Conservation (phyloP, 2,888 invertebrate species). For the Octonoba sinensis region DNA sequence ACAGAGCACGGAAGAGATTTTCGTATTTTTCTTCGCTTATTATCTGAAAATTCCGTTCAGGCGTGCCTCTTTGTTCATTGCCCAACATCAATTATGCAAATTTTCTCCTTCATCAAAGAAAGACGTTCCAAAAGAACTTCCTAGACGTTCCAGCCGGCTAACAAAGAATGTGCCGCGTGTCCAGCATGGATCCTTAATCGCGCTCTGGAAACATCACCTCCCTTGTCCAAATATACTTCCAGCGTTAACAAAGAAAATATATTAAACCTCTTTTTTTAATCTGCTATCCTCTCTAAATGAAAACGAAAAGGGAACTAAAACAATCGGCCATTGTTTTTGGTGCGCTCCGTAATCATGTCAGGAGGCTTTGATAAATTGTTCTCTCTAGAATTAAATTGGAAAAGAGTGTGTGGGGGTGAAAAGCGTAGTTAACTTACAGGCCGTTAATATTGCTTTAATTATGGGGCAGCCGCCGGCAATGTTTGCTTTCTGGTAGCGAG, state of each 20-base stretch:
- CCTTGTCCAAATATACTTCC: conserved; percentile 38
- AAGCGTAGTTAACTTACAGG: conserved; percentile 55
- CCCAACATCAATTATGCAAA: no score
- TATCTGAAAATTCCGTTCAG: no score
- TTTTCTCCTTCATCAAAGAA: no score
- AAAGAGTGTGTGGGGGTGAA: conserved; percentile 22
- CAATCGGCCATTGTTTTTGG: conserved; percentile 62
- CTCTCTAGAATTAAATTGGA: conserved; percentile 54
- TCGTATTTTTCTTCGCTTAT: no score
- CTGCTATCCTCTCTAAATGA: conserved; percentile 37
- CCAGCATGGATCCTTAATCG: conserved; percentile 17
- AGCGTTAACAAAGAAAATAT: conserved; percentile 50
- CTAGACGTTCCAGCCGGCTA: no score
- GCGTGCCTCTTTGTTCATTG: no score
- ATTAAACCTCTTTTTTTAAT: conserved; percentile 49
- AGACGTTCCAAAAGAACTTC: no score
- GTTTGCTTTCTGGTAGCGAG: conserved; percentile 59
- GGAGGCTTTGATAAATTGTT: conserved; percentile 61
- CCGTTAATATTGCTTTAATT: conserved; percentile 64
- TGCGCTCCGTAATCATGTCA: conserved; percentile 58
- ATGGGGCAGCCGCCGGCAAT: conserved; percentile 57
- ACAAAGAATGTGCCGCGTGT: no score
- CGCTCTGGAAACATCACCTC: conserved; percentile 32
- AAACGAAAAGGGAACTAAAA: conserved; percentile 64
- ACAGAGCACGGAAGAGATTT: no score